Percentiles rank a stretch among this genome's conserved stretches.
These are phyloP conservation scores for Condylostylus longicornis DNA, from an alignment of 1,140 invertebrate species.

Conservation along the genomic window DNA sequence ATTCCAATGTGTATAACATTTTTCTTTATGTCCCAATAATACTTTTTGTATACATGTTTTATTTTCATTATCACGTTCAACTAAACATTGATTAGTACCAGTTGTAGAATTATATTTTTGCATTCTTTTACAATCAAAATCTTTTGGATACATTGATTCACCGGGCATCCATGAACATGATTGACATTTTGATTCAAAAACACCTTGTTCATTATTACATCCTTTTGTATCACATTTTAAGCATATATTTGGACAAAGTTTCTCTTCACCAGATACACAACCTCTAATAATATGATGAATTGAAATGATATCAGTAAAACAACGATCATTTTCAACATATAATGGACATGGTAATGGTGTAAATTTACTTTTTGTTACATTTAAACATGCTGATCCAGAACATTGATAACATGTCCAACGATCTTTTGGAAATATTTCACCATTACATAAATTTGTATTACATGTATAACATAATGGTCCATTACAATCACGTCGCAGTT, in stretches of 20 bases:
- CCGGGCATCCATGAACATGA: slow-evolving; percentile 10
- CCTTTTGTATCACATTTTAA: slow-evolving; percentile 27
- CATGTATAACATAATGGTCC: slow-evolving; percentile 22
- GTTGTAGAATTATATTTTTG: slow-evolving; percentile 7
- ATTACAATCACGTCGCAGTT: slow-evolving; percentile 18
- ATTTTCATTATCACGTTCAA: neutral
- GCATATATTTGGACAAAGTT: slow-evolving; percentile 19
- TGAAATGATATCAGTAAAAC: slow-evolving; percentile 21
- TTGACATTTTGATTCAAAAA: slow-evolving; percentile 16
- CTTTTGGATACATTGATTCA: slow-evolving; percentile 11
- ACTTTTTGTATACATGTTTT: slow-evolving; percentile 20
- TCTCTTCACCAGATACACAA: slow-evolving; percentile 9
- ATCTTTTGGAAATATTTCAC: slow-evolving; percentile 18
- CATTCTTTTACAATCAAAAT: slow-evolving; percentile 15
- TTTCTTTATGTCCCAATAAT: slow-evolving; percentile 18
- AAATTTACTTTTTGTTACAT: slow-evolving; percentile 12
- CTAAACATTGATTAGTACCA: neutral
- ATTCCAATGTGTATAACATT: slow-evolving; percentile 20
- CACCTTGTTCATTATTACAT: slow-evolving; percentile 18
- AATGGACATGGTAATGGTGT: slow-evolving; percentile 18
- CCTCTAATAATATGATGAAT: slow-evolving; percentile 17
- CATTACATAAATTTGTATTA: slow-evolving; percentile 21
- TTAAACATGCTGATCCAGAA: slow-evolving; percentile 17
- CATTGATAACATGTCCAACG: slow-evolving; percentile 24
- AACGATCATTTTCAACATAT: slow-evolving; percentile 18